Evolutionary conservation across 2,888 invertebrate genomes (phyloP).

Genomic region (Sarcophaga subvicina): DNA sequence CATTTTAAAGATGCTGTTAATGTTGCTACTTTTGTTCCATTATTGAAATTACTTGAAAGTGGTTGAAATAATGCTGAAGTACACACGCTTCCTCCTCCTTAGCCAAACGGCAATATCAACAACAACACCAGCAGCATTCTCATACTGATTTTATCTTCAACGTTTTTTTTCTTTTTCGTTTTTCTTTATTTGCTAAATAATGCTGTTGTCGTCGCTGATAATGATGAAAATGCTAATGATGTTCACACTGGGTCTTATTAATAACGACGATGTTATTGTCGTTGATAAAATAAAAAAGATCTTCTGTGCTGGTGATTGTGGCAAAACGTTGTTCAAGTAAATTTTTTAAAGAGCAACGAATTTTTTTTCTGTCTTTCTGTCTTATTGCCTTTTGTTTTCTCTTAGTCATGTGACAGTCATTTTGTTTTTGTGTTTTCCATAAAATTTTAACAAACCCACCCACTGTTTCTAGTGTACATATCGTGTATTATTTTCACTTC

Average conservation of each 20-base stretch:
- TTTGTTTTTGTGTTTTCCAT: neutral
- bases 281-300: constrained; percentile 36
- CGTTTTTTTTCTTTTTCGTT: constrained; percentile 16
- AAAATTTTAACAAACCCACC: constrained; percentile 20
- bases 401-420: constrained; percentile 54
- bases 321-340: neutral
- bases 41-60: constrained; percentile 67
- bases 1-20: constrained; percentile 59
- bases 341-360: too few relatives aligned
- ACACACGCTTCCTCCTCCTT: neutral
- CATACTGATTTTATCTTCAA: constrained; percentile 20
- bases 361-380: too few relatives aligned
- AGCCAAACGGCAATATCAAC: too few relatives aligned
- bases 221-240: constrained; percentile 36
- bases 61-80: constrained; percentile 60
- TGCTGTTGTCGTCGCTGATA: constrained; percentile 21
- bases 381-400: neutral
- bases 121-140: constrained; percentile 30
- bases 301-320: neutral
- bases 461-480: too few relatives aligned
- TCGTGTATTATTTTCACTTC: too few relatives aligned
- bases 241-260: constrained; percentile 9
- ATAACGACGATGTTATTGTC: constrained; percentile 58
- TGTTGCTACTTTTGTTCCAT: constrained; percentile 64
- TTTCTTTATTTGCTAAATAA: constrained; percentile 25